phyloP scores from a whole-genome alignment of 2,113 vertebrate genomes.

The Lethenteron reissneri region DNA sequence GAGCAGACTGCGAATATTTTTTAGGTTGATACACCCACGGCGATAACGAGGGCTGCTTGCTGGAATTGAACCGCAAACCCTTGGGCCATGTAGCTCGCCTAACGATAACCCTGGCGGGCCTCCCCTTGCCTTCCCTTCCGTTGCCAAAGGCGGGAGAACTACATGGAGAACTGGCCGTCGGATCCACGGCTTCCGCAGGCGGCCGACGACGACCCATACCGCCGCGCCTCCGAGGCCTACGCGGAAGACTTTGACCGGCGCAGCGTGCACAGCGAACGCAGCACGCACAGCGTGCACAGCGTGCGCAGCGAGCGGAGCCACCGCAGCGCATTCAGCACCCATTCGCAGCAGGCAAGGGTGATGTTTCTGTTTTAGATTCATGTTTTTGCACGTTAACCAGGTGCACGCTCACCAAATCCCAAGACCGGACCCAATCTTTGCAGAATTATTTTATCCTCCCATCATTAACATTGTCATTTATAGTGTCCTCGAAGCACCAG shows the following conservation, averaged over 20 bases:
- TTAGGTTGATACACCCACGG: no score
- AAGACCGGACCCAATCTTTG: neutral
- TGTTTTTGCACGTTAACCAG: neutral
- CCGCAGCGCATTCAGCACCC: neutral
- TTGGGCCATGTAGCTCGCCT: no score
- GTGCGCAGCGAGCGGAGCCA: neutral
- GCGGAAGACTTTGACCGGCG: constrained; percentile 3
- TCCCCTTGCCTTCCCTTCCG: neutral
- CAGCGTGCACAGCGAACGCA: constrained; percentile 1
- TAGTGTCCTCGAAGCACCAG: no score
- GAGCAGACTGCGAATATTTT: no score
- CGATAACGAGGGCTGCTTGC: no score
- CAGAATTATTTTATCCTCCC: no score
- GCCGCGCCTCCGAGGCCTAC: neutral
- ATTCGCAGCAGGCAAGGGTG: neutral
- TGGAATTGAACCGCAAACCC: no score
- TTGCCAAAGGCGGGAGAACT: neutral
- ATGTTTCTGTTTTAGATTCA: neutral
- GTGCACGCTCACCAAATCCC: neutral
- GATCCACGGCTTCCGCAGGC: neutral
- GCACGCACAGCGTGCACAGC: constrained; percentile 1
- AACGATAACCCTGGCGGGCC: neutral
- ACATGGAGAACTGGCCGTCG: neutral
- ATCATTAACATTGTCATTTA: no score
- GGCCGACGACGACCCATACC: neutral